Evolutionary conservation across 1,140 invertebrate species (phyloP).

Genomic region (Cherax quadricarinatus): DNA sequence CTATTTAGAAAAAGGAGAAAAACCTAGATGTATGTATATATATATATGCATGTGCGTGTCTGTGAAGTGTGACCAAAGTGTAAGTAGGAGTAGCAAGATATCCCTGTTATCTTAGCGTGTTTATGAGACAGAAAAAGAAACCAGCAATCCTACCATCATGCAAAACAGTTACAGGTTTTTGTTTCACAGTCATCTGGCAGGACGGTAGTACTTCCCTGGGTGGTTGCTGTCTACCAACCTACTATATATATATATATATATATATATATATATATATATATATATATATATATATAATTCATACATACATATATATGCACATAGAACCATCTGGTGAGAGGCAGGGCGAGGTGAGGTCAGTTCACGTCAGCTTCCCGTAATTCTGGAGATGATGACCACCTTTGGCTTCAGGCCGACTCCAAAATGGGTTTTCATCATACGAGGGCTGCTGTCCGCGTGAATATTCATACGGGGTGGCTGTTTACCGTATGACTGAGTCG

Average conservation of each 20-base stretch:
- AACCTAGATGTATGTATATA: no score
- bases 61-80: no score
- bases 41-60: no score
- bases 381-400: conserved; percentile 51
- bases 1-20: no score
- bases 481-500: conserved; percentile 63
- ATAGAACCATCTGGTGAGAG: conserved; percentile 17
- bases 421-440: conserved; percentile 61
- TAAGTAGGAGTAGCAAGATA: no score
- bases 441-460: conserved; percentile 28
- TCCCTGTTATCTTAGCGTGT: no score
- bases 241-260: conserved; percentile 6
- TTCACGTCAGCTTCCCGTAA: conserved; percentile 35
- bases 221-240: no score
- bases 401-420: conserved; percentile 47
- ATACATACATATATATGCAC: not conserved
- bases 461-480: conserved; percentile 64
- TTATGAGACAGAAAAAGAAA: no score
- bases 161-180: no score
- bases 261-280: conserved; percentile 6
- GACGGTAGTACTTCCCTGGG: no score
- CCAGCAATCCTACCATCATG: no score
- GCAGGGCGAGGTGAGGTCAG: conserved; percentile 24
- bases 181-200: no score
- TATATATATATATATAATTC: not conserved